Base-by-base conservation (phyloP, 2,113 vertebrate genomes). In the Vulpes ferrilata region DNA sequence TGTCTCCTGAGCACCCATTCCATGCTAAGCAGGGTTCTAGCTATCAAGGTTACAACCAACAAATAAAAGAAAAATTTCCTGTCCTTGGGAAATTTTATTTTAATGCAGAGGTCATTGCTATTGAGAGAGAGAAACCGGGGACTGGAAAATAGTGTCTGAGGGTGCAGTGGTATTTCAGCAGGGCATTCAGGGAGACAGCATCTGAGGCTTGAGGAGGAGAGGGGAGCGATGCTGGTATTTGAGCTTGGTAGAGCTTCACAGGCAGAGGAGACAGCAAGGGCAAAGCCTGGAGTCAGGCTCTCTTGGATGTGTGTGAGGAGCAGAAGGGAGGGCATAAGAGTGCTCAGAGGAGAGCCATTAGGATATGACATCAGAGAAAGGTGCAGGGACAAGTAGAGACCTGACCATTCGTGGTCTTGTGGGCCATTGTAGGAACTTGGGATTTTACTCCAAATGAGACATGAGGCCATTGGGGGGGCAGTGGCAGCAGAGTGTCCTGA, bases 311-410 rank as follows among this genome's bases (percentile, higher is more conserved):
- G 20, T 15, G 1, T 27, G 35, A 32, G 48, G 51, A 83, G 13
- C 11, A 51, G 67, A 55, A 2, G 3, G 1, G 32, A 82, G 15
- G 27, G n/a, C 48, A 32, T 60, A 5, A 1, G 27, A 15, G 1
- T 32, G 19, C 57, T 30, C 35, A 20, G 25, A 67, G 60, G 62
- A 55, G 16, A 65, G 30, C 5, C 43, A 19, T 2, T 11, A 60
- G 23, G 48, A 85, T 17, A 81, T 16, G 79, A 87, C n/a, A 23
- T 17, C 53, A 43, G 38, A 38, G 48, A 38, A 43, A 48, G 67
- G 19, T 3, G 0, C 7, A 11, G 25, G 11, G 38, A 4, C 6
- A 30, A 5, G 16, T 0, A 3, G 5, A 12, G 27, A 35, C 38
- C 38, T 25, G 13, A 23, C 19, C 9, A 32, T 67, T 73, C 9